phyloP scores from a whole-genome alignment of 2,888 invertebrate genomes.

The Drosophila colorata region DNA sequence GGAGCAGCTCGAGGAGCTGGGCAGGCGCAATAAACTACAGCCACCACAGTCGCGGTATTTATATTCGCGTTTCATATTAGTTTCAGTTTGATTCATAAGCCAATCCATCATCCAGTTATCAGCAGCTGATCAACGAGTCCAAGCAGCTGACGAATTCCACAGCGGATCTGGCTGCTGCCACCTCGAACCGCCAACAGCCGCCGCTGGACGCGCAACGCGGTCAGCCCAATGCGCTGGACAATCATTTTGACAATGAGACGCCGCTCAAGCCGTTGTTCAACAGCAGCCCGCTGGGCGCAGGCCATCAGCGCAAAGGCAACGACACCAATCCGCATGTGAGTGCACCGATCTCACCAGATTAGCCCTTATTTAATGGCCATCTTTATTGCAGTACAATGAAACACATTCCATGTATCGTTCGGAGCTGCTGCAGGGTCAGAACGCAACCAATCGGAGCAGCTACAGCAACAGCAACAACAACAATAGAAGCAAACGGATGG shows the following conservation, averaged over 20 bases:
- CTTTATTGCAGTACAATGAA: conserved; percentile 28
- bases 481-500: conserved; percentile 67
- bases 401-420: conserved; percentile 53
- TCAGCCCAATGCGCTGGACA: conserved; percentile 30
- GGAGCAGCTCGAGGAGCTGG: conserved; percentile 90
- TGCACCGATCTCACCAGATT: background rate
- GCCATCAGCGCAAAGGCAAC: conserved; percentile 14
- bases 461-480: conserved; percentile 12
- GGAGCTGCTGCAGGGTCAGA: conserved; percentile 19
- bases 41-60: conserved; percentile 27
- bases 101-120: conserved; percentile 28
- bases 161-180: conserved; percentile 30
- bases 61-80: background rate
- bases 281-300: conserved; percentile 54
- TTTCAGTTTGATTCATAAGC: background rate
- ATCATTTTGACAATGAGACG: conserved; percentile 47
- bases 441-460: conserved; percentile 16
- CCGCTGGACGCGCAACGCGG: conserved; percentile 5
- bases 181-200: conserved; percentile 11
- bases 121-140: conserved; percentile 46
- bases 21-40: conserved; percentile 87
- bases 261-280: conserved; percentile 50
- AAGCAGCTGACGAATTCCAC: conserved; percentile 38
- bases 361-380: background rate
- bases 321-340: conserved; percentile 27